These are phyloP conservation scores for Spodoptera litura DNA, from an alignment of 1,140 invertebrate genomes.

Conservation along the genomic window DNA sequence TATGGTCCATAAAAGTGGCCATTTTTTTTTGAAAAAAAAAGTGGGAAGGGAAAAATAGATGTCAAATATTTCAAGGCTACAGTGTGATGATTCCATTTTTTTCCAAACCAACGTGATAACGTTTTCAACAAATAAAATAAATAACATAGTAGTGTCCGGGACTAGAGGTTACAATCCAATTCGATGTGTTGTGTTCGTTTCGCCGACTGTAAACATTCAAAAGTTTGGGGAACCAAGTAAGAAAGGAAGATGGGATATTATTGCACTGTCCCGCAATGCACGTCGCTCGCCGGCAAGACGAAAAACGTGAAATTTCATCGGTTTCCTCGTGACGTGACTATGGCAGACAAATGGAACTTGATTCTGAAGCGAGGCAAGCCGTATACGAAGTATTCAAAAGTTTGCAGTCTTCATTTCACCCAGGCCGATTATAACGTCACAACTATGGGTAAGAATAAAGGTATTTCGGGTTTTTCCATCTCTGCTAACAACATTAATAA, in stretches of 20 bases:
- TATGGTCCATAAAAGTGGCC: slow-evolving; percentile 62
- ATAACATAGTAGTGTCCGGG: slow-evolving; percentile 52
- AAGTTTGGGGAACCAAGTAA: slow-evolving; percentile 21
- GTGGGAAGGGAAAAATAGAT: slow-evolving; percentile 82
- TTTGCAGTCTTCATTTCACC: slow-evolving; percentile 83
- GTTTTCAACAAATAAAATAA: slow-evolving; percentile 69
- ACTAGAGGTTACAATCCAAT: slow-evolving; percentile 39
- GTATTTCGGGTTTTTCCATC: slow-evolving; percentile 79
- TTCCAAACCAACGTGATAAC: slow-evolving; percentile 77
- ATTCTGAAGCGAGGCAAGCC: slow-evolving; percentile 81
- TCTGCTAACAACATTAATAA: slow-evolving; percentile 62
- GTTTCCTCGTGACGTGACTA: slow-evolving; percentile 74
- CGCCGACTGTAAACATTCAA: slow-evolving; percentile 40
- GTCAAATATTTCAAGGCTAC: slow-evolving; percentile 85
- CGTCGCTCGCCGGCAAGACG: slow-evolving; percentile 83
- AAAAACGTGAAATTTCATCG: slow-evolving; percentile 84
- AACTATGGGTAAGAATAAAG: slow-evolving; percentile 85
- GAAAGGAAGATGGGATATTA: slow-evolving; percentile 81
- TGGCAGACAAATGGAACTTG: slow-evolving; percentile 80
- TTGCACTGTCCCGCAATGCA: slow-evolving; percentile 84
- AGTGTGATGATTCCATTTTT: slow-evolving; percentile 82
- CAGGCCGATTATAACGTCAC: slow-evolving; percentile 82
- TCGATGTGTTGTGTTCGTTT: slow-evolving; percentile 55
- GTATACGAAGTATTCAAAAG: slow-evolving; percentile 80
- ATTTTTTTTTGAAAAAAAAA: slow-evolving; percentile 76